These are phyloP conservation scores for Lycaena phlaeas DNA, from an alignment of 2,888 invertebrate genomes.

Conservation along the genomic window DNA sequence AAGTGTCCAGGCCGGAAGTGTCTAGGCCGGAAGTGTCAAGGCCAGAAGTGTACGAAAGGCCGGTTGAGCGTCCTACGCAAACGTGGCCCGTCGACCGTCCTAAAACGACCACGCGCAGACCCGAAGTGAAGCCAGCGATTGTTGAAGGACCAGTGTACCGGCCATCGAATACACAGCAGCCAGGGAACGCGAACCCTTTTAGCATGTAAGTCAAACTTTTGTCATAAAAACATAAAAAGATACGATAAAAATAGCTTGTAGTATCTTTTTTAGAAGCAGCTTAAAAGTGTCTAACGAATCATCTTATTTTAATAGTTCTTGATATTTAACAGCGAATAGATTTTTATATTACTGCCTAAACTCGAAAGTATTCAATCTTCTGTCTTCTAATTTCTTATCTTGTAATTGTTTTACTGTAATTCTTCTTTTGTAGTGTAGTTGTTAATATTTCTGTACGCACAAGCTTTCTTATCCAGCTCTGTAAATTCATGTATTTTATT, in stretches of 20 bases:
- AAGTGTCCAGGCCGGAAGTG: constrained; percentile 11
- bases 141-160: constrained; percentile 43
- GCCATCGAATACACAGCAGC: constrained; percentile 28
- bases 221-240: neutral
- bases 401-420: too few relatives aligned
- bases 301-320: too few relatives aligned
- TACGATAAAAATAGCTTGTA: neutral
- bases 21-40: constrained; percentile 12
- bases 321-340: too few relatives aligned
- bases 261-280: neutral
- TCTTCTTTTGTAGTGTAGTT: too few relatives aligned
- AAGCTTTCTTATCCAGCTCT: too few relatives aligned
- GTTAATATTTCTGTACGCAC: too few relatives aligned
- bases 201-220: constrained; percentile 42
- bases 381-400: too few relatives aligned
- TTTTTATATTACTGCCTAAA: too few relatives aligned
- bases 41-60: constrained; percentile 12
- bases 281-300: neutral
- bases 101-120: constrained; percentile 18
- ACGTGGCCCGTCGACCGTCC: constrained; percentile 17
- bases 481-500: too few relatives aligned
- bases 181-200: constrained; percentile 33
- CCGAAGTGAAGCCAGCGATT: constrained; percentile 34
- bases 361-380: too few relatives aligned
- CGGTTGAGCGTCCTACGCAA: constrained; percentile 11